Evolutionary conservation across 2,113 vertebrate genomes (phyloP).

Genomic region (Catagonus wagneri): DNA sequence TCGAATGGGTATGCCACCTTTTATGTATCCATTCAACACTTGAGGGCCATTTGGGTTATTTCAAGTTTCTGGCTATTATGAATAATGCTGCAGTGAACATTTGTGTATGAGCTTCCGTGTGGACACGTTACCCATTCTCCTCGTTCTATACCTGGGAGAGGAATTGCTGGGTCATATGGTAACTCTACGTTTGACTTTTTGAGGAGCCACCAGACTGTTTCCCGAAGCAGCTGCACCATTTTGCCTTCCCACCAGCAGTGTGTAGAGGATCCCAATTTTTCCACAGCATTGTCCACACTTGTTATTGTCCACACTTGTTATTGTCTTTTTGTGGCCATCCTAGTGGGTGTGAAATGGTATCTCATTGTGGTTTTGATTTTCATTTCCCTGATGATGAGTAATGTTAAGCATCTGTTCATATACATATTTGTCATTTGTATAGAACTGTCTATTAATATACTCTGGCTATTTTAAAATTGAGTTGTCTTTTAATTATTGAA

Average conservation of each 20-base stretch:
- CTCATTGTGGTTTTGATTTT: conserved; percentile 42
- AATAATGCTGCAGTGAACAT: background rate
- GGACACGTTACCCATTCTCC: background rate
- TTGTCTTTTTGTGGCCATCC: background rate
- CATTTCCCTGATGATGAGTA: background rate
- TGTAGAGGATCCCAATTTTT: background rate
- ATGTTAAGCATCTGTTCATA: conserved; percentile 11
- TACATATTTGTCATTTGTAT: background rate
- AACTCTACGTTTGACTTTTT: background rate
- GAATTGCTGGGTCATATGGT: background rate
- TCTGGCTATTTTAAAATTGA: conserved; percentile 31
- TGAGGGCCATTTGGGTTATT: background rate
- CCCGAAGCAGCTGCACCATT: background rate
- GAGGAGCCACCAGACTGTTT: background rate
- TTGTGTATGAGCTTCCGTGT: background rate
- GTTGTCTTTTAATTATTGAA: conserved; percentile 13
- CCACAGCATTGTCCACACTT: background rate
- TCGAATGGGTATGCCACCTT: background rate
- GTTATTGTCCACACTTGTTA: too few relatives aligned
- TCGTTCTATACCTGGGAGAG: background rate
- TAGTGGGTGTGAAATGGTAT: background rate
- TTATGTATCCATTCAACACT: background rate
- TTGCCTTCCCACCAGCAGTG: background rate
- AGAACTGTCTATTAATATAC: background rate
- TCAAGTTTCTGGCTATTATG: background rate